Base-by-base conservation (phyloP, 2,797 vertebrate species). In the Astyanax mexicanus region DNA sequence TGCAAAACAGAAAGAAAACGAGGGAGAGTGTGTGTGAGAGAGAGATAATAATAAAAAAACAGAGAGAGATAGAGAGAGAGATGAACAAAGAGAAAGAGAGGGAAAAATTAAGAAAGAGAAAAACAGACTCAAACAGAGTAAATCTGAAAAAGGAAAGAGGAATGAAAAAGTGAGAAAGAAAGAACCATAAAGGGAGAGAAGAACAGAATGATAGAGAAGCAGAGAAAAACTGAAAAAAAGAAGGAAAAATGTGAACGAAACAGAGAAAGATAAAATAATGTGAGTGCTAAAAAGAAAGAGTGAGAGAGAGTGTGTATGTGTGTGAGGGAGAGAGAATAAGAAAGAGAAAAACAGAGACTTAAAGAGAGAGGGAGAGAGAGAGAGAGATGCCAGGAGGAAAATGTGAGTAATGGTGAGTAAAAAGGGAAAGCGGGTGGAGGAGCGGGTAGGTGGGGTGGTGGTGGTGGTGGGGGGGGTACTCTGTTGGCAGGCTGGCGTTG, bases 331-430 rank as follows among this genome's bases (percentile, higher is more conserved):
- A 21, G 21, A 54, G 23, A 27, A 21, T 11, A 6, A 52, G 9
- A 52, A 12, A 49, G 45, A 49, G n/a, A 19, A 6, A 49, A n/a
- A n/a, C 17, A 49, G 45, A n/a, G n/a, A 38, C n/a, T 37, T 52
- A 67, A 40, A 66, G 45, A 49, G 21, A 52, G 19, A 52, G 47
- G 8, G 47, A 51, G 49, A 25, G 21, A 52, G 47, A 55, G 10
- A 62, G 42, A 61, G 49, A 38, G n/a, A 69, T 77, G 83, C 80
- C 75, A 80, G 78, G 52, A 81, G 62, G 75, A 81, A 82, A 82
- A 83, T 72, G 70, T 80, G 84, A 81, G 71, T 80, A 83, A 80
- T 68, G 77, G 80, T 60, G 80, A 82, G 78, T 79, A 78, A 80
- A 83, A 73, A 58, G 17, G 35, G 7, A 25, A 10, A 25, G 79